A percentile compares a stretch with the other conserved stretches of the same genome.
These are phyloP conservation scores for Listrodromus nycthemerus DNA, from an alignment of 2,888 invertebrate genomes.

Conservation along the genomic window DNA sequence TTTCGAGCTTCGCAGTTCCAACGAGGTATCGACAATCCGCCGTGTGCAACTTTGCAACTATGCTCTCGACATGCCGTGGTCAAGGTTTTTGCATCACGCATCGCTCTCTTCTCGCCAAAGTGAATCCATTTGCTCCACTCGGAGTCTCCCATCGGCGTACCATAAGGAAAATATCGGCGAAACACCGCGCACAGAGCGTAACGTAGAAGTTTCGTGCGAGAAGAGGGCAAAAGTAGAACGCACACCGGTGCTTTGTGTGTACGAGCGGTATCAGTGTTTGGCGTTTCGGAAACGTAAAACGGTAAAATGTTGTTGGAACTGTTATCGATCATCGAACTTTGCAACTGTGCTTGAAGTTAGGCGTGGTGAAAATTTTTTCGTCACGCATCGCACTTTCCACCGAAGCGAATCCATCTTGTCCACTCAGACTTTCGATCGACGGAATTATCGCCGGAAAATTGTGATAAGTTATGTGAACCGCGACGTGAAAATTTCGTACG, in stretches of 20 bases:
- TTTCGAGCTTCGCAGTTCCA: conserved; percentile 14
- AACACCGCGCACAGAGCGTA: neutral
- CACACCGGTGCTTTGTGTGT: neutral
- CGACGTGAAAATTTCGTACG: too few relatives aligned
- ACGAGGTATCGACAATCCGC: neutral
- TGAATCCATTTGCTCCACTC: neutral
- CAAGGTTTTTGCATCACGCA: neutral
- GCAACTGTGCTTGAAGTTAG: neutral
- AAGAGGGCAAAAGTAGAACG: neutral
- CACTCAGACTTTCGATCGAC: too few relatives aligned
- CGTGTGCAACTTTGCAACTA: neutral
- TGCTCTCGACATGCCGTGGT: neutral
- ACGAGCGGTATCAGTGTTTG: neutral
- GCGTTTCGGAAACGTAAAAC: neutral
- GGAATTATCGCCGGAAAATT: neutral
- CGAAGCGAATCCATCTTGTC: conserved; percentile 8
- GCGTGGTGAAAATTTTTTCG: neutral
- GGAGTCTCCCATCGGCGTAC: neutral
- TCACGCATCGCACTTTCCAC: neutral
- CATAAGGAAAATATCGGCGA: neutral
- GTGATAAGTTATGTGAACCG: neutral
- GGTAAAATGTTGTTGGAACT: too few relatives aligned
- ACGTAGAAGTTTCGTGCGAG: too few relatives aligned
- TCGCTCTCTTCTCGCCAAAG: conserved; percentile 15
- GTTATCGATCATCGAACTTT: neutral